phyloP scores from a whole-genome alignment of 2,888 invertebrate genomes.

The Meiosimyza platycephala region DNA sequence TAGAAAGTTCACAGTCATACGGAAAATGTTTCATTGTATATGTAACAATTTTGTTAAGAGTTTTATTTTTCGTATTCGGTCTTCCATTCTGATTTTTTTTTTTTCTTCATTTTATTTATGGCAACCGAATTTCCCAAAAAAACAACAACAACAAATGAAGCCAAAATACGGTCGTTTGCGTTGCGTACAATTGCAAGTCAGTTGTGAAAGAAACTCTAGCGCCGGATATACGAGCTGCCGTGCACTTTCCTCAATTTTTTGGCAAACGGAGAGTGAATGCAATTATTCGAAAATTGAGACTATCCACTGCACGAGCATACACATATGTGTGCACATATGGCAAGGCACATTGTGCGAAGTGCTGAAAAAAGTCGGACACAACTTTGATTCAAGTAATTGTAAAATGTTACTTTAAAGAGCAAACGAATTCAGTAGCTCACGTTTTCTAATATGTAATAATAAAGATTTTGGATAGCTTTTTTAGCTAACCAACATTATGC shows the following conservation, averaged over 20 bases:
- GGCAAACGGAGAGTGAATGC: slow-evolving; percentile 20
- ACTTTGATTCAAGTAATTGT: too few relatives aligned
- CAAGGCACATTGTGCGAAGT: too few relatives aligned
- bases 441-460: too few relatives aligned
- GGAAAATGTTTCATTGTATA: slow-evolving; percentile 32
- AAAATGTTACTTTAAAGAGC: too few relatives aligned
- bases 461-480: too few relatives aligned
- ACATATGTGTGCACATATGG: not conserved
- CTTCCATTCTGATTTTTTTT: not conserved
- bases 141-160: not conserved
- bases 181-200: slow-evolving; percentile 3
- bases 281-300: slow-evolving; percentile 39
- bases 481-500: too few relatives aligned
- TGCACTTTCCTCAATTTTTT: not conserved
- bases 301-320: not conserved
- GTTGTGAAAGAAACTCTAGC: not conserved
- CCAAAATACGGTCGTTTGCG: not conserved
- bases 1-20: slow-evolving; percentile 3
- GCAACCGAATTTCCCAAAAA: not conserved
- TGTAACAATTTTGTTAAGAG: slow-evolving; percentile 37
- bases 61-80: slow-evolving; percentile 16
- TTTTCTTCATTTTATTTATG: not conserved
- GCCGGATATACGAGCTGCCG: not conserved
- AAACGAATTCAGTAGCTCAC: too few relatives aligned
- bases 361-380: too few relatives aligned